Evolutionary conservation across 1,140 invertebrate species (phyloP), one percentile per base, ranked within the genome.

Genomic region (Scaptomyza montana): DNA sequence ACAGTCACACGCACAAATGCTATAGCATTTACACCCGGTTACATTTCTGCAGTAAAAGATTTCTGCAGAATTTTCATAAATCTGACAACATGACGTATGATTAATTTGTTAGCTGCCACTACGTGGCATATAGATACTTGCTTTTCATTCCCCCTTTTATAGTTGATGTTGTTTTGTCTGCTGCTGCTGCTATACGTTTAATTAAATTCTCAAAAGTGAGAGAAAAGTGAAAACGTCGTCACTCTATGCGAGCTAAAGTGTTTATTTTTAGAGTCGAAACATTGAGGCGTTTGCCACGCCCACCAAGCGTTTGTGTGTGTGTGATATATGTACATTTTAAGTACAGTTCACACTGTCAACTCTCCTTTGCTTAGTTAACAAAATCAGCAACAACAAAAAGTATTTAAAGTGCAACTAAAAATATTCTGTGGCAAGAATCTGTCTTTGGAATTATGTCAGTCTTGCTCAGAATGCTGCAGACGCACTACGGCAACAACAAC

Each of bases 81-180:
- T 72, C 82, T 82, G 82, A 82, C 82, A 86, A 82, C 84, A 65
- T 89, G 82, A 82, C 84, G 72, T 74, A 86, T 87, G 82, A 86
- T 86, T 87, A 89, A 86, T 86, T 73, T 78, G 64, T 49, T 45
- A 33, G 68, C 65, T 61, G 61, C 63, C 3, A 25, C 21, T 25
- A 2, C 21, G 21, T 25, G 21, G 21, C 2, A 25, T 25, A 3
- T 4, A 2, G 21, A 25, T 25, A 3, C 41, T 43, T 46, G 6
- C 47, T 1, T 47, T 49, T 43, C 2, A 64, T 62, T 57, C 30
- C 49, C 39, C 1, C 10, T 68, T 43, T 16, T 33, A 2, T 46
- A 28, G 28, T 45, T 55, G 60, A 46, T 33, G 36, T 36, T 60
- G 33, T 13, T 53, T 41, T 41, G 46, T 12, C 28, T 30, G 28